Percentiles rank a stretch among this genome's conserved stretches.
These are phyloP conservation scores for Torymus aiolomorphi DNA, from an alignment of 2,888 invertebrate genomes.

Conservation along the genomic window DNA sequence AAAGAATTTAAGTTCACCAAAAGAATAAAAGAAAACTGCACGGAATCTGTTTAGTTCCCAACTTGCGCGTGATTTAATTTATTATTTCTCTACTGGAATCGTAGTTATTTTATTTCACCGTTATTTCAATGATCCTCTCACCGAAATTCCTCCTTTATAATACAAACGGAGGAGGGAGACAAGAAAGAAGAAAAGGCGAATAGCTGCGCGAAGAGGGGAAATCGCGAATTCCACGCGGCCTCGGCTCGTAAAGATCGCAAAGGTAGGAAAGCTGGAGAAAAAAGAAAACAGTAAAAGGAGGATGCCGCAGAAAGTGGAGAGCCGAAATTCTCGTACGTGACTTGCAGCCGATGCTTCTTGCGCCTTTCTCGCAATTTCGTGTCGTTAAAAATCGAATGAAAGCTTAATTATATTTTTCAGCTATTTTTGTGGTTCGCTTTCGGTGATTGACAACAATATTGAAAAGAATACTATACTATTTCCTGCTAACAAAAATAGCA, in stretches of 20 bases:
- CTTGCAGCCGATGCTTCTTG: conserved; percentile 3
- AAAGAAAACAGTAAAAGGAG: conserved; percentile 21
- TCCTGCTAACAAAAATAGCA: too few relatives aligned
- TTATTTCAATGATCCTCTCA: conserved; percentile 36
- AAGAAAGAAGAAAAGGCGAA: conserved; percentile 11
- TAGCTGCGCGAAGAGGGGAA: conserved; percentile 12
- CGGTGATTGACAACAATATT: not conserved
- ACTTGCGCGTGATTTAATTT: not conserved
- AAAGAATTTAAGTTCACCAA: too few relatives aligned
- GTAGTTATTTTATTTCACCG: not conserved
- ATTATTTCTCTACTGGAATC: conserved; percentile 23
- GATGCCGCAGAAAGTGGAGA: conserved; percentile 12
- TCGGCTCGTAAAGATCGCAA: not conserved
- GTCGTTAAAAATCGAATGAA: conserved; percentile 39
- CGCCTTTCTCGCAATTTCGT: not conserved
- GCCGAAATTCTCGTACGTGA: conserved; percentile 47
- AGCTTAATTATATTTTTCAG: conserved; percentile 49
- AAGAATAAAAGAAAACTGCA: too few relatives aligned
- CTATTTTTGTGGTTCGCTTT: not conserved
- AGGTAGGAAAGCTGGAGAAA: not conserved
- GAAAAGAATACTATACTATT: too few relatives aligned
- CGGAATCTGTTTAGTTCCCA: too few relatives aligned
- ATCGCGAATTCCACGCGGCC: conserved; percentile 42
- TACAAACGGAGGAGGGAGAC: not conserved
- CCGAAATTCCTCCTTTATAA: conserved; percentile 12